Conservation (phyloP, 2,797 vertebrate genomes). For the Lateolabrax maculatus region DNA sequence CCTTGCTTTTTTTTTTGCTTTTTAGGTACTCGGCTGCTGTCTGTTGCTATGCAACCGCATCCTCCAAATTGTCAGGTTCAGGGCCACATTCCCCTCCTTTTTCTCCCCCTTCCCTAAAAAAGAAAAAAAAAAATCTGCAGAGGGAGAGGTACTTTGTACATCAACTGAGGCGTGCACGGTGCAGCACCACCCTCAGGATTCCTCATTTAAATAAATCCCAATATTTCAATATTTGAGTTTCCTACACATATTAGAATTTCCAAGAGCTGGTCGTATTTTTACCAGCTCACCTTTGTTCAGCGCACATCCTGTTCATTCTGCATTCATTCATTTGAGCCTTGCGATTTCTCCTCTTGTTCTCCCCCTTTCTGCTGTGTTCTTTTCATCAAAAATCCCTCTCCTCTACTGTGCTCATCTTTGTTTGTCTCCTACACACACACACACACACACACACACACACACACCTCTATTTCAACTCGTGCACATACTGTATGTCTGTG, state of each 20-base stretch:
- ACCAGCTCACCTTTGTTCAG: conserved; percentile 65
- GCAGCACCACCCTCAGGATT: conserved; percentile 63
- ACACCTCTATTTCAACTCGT: conserved; percentile 29
- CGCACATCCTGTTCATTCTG: conserved; percentile 51
- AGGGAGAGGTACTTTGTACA: conserved; percentile 67
- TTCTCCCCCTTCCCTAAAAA: conserved; percentile 46
- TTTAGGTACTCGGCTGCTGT: conserved; percentile 79
- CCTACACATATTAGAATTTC: conserved; percentile 52
- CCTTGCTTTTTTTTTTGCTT: conserved; percentile 64
- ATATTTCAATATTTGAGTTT: conserved; percentile 73
- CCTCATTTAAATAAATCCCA: conserved; percentile 73
- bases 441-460: conserved; percentile 40
- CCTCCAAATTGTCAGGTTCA: conserved; percentile 87
- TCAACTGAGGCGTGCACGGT: conserved; percentile 48
- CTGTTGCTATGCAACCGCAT: conserved; percentile 83
- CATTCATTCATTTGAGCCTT: conserved; percentile 33
- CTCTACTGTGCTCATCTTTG: conserved; percentile 64
- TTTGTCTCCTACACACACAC: conserved; percentile 58
- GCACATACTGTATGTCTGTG: conserved; percentile 78
- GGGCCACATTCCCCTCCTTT: conserved; percentile 80
- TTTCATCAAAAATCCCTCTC: conserved; percentile 76
- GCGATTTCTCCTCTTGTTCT: conserved; percentile 33
- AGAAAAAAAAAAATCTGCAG: conserved; percentile 48
- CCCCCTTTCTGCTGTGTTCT: conserved; percentile 44
- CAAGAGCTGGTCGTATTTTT: conserved; percentile 40